Evolutionary conservation across 1,140 invertebrate species (phyloP).

Genomic region (Scaptodrosophila lebanonensis): DNA sequence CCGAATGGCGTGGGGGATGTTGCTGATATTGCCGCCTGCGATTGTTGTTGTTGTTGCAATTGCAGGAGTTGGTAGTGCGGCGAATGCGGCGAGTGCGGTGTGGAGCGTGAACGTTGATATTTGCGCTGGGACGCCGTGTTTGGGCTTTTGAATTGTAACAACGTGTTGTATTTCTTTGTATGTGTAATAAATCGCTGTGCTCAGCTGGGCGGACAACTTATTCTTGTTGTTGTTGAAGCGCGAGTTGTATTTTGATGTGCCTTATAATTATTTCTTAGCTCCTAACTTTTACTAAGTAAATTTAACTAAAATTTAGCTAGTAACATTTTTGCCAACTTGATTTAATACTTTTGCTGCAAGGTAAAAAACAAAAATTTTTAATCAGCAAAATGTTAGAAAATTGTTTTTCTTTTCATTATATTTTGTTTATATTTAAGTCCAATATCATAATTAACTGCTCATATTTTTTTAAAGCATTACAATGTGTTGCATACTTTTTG

Average conservation of each 20-base stretch:
- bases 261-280: slow-evolving; percentile 11
- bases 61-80: slow-evolving; percentile 41
- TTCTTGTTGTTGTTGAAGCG: neutral
- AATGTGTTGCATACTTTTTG: slow-evolving; percentile 38
- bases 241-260: neutral
- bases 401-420: neutral
- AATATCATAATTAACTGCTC: neutral
- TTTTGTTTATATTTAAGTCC: neutral
- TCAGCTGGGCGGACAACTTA: neutral
- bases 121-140: slow-evolving; percentile 65
- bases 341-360: slow-evolving; percentile 54
- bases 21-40: slow-evolving; percentile 29
- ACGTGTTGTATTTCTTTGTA: too few relatives aligned
- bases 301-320: slow-evolving; percentile 54
- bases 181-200: neutral
- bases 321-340: slow-evolving; percentile 39
- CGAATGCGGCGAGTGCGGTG: slow-evolving; percentile 64
- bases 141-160: slow-evolving; percentile 20
- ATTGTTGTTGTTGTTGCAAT: slow-evolving; percentile 22
- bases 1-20: slow-evolving; percentile 39
- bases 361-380: neutral
- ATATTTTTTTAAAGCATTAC: neutral
- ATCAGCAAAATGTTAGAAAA: neutral
- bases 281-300: slow-evolving; percentile 5
- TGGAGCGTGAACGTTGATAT: slow-evolving; percentile 61